Evolutionary conservation across 2,888 invertebrate species (phyloP), one percentile per base, ranked within the genome.

Genomic region (Zeuzera pyrina): DNA sequence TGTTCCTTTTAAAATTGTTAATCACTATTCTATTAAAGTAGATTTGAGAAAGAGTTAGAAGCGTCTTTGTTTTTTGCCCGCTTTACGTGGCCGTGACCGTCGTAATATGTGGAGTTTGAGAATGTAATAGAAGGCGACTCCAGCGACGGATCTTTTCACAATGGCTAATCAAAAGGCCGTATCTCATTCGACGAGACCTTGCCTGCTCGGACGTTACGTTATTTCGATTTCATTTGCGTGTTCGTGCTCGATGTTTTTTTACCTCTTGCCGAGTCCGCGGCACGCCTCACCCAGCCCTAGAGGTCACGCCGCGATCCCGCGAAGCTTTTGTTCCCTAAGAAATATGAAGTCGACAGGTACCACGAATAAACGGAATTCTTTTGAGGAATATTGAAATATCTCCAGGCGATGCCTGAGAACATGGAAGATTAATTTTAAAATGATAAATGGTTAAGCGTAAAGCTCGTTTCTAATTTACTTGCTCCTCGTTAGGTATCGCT

Each of bases 161-260:
- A 77, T 76, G 66, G 76, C 61, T 78, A 81, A 81, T 83, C 81
- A 81, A 78, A 81, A 68, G 52, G 62, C 66, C 68, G 71, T 78
- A 79, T 81, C 79, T 81, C 71, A 76, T 67, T 70, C 64, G 43
- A 59, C 56, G 62, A 63, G 73, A 69, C 73, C 68, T 71, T 71
- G 54, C 47, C 36, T 49, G 39, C 41, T 49, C 55, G 53, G 63
- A 65, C 63, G 59, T 65, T 64, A 67, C 68, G 72, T 68, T 81
- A 81, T 81, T 81, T 77, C 81, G 79, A 77, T 81, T 79, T 78
- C 81, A 81, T 81, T 83, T 81, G 78, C 78, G 67, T 77, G 72
- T 69, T 74, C 78, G 76, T 74, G 79, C 67, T 56, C 49, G 46
- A 7, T 39, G 37, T 58, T 68, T 71, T 72, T 74, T 73, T 74